phyloP scores from a whole-genome alignment of 2,797 vertebrate species.

The Miichthys miiuy region DNA sequence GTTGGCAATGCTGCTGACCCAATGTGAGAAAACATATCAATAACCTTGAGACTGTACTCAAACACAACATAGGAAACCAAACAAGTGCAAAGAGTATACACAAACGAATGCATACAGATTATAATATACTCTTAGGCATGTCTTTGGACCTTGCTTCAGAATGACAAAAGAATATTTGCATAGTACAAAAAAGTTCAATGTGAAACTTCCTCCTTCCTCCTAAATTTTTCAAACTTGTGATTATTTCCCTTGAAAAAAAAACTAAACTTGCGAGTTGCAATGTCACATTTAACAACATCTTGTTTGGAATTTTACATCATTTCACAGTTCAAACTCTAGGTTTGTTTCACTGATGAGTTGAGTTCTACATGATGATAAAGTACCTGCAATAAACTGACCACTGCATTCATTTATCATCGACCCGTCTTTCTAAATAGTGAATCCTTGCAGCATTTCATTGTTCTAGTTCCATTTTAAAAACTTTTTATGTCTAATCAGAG shows the following conservation, averaged over 20 bases:
- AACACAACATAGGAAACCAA: constrained; percentile 23
- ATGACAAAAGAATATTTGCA: neutral
- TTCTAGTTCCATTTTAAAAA: constrained; percentile 1
- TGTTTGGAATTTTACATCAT: neutral
- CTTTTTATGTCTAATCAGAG: constrained; percentile 5
- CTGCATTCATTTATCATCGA: neutral
- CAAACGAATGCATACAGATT: constrained; percentile 3
- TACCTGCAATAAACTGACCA: too few relatives aligned
- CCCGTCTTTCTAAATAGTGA: neutral
- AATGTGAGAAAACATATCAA: constrained; percentile 26
- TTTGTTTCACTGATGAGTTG: neutral
- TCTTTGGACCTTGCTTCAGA: neutral
- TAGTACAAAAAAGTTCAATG: neutral
- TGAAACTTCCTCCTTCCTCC: neutral
- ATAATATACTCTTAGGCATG: neutral
- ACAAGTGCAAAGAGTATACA: constrained; percentile 1
- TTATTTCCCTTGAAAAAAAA: neutral
- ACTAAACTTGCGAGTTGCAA: neutral
- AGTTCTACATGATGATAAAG: neutral
- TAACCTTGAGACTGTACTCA: constrained; percentile 38
- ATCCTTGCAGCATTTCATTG: too few relatives aligned
- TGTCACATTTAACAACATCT: neutral
- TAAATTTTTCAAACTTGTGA: neutral
- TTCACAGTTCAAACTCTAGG: neutral
- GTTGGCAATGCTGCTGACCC: constrained; percentile 8